Evolutionary conservation across 2,888 invertebrate species (phyloP), one percentile per base, ranked within the genome.

Genomic region (Sesia bembeciformis): DNA sequence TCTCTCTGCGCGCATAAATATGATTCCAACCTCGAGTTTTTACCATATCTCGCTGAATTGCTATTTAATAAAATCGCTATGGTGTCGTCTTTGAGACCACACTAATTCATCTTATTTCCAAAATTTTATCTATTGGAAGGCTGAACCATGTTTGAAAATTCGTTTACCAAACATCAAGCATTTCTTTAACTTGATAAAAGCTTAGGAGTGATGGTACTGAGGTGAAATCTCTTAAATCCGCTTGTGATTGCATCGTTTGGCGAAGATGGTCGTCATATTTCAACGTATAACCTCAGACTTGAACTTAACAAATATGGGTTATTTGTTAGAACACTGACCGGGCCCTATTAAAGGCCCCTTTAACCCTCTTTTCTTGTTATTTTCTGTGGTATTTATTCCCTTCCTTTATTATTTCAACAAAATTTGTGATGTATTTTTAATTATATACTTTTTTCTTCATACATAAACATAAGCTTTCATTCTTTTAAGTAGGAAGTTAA

Each of bases 171-270:
- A 23, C 23, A 23, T 23, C 23, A 23, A 23, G 23, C 23, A 23
- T 23, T 23, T 23, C 23, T 23, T 23, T 23, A 23, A 23, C 23
- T 23, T 23, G 23, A 23, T 23, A 23, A 23, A 23, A 23, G 23
- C 23, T 23, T 23, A 23, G 23, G 23, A 61, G 61, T 64, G 67
- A 64, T 46, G 8, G 46, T 46, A 46, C n/a, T 8, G 46, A 71
- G 74, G 74, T 74, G 61, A 63, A 72, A 79, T 77, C 78, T 73
- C 68, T 76, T 74, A 85, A 87, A 84, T 80, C 86, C 84, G 70
- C 73, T 71, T 70, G 79, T 81, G 87, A 89, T 89, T 84, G 88
- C 81, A 79, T 80, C 87, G 76, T 81, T 88, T 83, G 78, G 74
- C 72, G 64, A 73, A 72, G 77, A 87, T 84, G 77, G 85, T 80